Evolutionary conservation across 2,888 invertebrate species (phyloP), one percentile per base, ranked within the genome.

Genomic region (Troides helena): DNA sequence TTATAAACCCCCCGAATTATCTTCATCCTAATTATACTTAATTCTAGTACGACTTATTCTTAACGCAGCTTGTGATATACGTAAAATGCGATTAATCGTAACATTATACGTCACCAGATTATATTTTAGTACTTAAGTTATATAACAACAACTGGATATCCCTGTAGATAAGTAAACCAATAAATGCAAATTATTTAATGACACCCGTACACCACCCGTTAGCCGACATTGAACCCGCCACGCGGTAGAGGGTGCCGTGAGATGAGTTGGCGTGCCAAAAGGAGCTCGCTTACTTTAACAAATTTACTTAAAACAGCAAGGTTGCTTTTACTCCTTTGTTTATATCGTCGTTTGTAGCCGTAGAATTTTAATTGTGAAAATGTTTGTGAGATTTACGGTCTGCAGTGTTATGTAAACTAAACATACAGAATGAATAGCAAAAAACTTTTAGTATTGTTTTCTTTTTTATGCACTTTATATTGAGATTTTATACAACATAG

Each of bases 271-370:
- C n/a, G 53, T 43, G 62, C 18, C 30, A 30, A 21, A 57, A 67
- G 23, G 53, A 17, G 21, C 61, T 69, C 61, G 21, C 21, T 61
- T 36, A 43, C 43, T 69, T 65, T 39, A 14, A 68, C 64, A 68
- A 65, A 68, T 63, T 50, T 62, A 67, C 67, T 58, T 53, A 8
- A 50, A 46, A 36, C 53, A 18, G 36, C 1, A 30, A 58, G 30
- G n/a, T 30, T 12, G 7, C 17, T 30, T 59, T 65, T 59, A 65
- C 57, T 57, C 14, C 60, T 36, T 36, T 18, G 57, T 58, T 18
- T 23, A 23, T n/a, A 53, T 4, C 53, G 53, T 53, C 53, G 53
- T 53, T 53, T 53, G n/a, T 53, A n/a, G 46, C 43, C 21, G 46
- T 23, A 62, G 46, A 23, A 46, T 39, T 62, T 23, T 18, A 21